phyloP scores from a whole-genome alignment of 2,888 invertebrate species.

The Tenodera sinensis region DNA sequence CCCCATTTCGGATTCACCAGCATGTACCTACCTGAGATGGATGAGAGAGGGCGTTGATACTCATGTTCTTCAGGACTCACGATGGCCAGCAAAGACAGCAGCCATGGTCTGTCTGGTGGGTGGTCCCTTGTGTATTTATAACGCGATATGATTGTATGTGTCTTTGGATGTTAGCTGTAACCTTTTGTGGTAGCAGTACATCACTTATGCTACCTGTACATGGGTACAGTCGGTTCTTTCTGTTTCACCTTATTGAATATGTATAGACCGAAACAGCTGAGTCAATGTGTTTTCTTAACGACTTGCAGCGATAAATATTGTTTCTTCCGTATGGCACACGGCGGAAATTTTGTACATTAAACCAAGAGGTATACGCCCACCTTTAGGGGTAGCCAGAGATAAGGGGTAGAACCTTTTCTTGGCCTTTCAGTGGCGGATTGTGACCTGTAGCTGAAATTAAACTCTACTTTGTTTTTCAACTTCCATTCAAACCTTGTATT shows the following conservation, averaged over 20 bases:
- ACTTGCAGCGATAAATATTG: not conserved
- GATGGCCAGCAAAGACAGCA: not conserved
- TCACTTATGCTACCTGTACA: not conserved
- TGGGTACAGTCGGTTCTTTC: not conserved
- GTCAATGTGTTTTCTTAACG: not conserved
- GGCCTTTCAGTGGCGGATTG: not conserved
- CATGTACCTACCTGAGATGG: not conserved
- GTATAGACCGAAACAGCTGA: not conserved
- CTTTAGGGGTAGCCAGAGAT: not conserved
- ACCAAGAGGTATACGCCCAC: not conserved
- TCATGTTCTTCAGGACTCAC: not conserved
- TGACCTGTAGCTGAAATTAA: not conserved
- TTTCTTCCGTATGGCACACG: not conserved
- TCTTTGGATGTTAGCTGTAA: not conserved
- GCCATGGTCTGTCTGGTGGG: not conserved
- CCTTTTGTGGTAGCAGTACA: constrained; percentile 1
- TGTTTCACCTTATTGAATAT: not conserved
- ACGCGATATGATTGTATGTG: constrained; percentile 4
- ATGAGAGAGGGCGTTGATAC: not conserved
- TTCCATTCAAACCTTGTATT: no score
- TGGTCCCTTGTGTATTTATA: constrained; percentile 2
- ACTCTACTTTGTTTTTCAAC: no score
- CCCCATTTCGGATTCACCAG: not conserved
- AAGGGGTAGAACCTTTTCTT: not conserved
- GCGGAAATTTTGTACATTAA: not conserved